phyloP scores from a whole-genome alignment of 1,140 invertebrate species.

The Thaumatotibia leucotreta region DNA sequence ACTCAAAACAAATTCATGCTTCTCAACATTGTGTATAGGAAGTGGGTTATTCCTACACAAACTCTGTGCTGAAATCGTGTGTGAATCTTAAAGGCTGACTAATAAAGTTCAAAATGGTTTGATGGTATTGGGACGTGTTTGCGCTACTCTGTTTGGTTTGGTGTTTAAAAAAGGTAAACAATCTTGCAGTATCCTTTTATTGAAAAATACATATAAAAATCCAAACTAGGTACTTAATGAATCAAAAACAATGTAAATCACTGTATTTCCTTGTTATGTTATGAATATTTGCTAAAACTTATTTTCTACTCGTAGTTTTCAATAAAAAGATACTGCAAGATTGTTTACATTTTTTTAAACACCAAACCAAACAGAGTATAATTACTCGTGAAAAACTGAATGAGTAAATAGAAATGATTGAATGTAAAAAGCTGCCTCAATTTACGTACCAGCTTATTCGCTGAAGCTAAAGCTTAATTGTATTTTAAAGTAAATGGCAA shows the following conservation, averaged over 20 bases:
- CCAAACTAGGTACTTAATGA: no score
- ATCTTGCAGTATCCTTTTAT: no score
- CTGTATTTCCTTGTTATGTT: no score
- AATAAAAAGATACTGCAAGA: no score
- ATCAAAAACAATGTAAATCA: no score
- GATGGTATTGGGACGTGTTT: not conserved
- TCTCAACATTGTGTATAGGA: constrained; percentile 16
- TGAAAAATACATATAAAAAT: no score
- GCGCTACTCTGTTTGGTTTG: no score
- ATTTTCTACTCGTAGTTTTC: no score
- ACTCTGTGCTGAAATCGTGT: constrained; percentile 3
- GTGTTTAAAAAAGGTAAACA: no score
- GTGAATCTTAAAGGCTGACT: not conserved
- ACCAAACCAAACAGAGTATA: no score
- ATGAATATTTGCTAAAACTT: no score
- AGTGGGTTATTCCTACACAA: constrained; percentile 2
- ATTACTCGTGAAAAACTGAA: not conserved
- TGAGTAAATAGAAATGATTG: not conserved
- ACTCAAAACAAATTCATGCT: constrained; percentile 20
- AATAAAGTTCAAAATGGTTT: not conserved
- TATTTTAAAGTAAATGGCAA: not conserved
- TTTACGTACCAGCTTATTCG: not conserved
- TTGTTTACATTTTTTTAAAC: no score
- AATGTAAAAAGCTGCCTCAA: not conserved
- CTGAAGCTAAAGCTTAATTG: not conserved